Conservation (phyloP, 2,797 vertebrate genomes). For the Gila robusta region DNA sequence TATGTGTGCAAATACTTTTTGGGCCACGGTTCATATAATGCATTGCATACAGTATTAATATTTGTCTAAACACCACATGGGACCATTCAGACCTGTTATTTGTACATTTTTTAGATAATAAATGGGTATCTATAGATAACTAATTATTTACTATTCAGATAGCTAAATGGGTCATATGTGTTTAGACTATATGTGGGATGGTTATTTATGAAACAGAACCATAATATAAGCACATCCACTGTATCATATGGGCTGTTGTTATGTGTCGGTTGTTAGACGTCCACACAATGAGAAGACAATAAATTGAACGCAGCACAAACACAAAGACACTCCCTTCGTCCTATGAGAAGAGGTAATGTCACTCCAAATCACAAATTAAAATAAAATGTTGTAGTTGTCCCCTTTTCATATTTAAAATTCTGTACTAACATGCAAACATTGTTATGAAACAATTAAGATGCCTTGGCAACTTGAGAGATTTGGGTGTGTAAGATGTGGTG, state of each 20-base stretch:
- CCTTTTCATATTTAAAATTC: neutral
- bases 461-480: neutral
- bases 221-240: neutral
- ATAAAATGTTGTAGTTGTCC: neutral
- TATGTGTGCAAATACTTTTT: neutral
- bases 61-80: neutral
- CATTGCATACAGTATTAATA: neutral
- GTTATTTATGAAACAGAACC: neutral
- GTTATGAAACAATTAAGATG: neutral
- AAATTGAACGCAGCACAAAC: neutral
- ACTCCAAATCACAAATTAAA: neutral
- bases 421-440: conserved; percentile 4
- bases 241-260: neutral
- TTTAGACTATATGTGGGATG: conserved; percentile 14
- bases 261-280: neutral
- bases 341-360: neutral
- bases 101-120: conserved; percentile 1
- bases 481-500: conserved; percentile 23
- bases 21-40: neutral
- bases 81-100: neutral
- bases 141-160: conserved; percentile 24
- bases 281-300: neutral
- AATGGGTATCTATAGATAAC: neutral
- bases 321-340: neutral
- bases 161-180: neutral